Base-by-base conservation (phyloP, 2,113 vertebrate species). In the Rhinolophus sinicus region DNA sequence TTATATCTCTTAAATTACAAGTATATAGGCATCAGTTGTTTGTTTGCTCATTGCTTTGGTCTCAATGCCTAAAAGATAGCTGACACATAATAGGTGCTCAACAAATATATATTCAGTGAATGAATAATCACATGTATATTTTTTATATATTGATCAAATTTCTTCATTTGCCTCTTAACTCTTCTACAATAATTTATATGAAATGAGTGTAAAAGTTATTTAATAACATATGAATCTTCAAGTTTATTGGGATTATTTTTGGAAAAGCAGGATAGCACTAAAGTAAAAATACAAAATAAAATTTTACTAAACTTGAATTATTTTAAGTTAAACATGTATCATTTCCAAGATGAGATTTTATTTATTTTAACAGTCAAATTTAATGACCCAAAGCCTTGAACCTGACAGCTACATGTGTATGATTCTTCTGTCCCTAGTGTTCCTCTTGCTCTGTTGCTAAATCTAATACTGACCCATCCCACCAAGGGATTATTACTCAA, bases 261-360 rank as follows among this genome's bases (percentile, higher is more conserved):
- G 50, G n/a, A 88, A 90, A 89, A 76, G 18, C 72, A 75, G 12
- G 12, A 77, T 70, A 70, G 33, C 30, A n/a, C 15, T 88, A 65
- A 90, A 67, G 38, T 93, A 93, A 89, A 96, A 54, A 30, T 40
- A 52, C 24, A 58, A 82, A 73, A 58, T 87, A 54, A 95, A 90
- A 94, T 82, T 86, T 94, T 92, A 60, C 16, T 21, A 14, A 62
- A 58, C 18, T 76, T 83, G n/a, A 78, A 81, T 50, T 16, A 54
- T 70, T 86, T 62, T 19, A 83, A 86, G 52, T 77, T 85, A 93
- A 62, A 35, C 0, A 3, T 90, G 21, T 13, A 22, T 73, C 78
- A 8, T 90, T 91, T 95, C 67, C 60, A 86, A 96, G 88, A 47
- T 88, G 54, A 93, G 22, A 6, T 94, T 38, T 54, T 6, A 73